Evolutionary conservation across 53 echinoderm and acorn worm species (phyloP).

Genomic region (Holothuria leucospilota): DNA sequence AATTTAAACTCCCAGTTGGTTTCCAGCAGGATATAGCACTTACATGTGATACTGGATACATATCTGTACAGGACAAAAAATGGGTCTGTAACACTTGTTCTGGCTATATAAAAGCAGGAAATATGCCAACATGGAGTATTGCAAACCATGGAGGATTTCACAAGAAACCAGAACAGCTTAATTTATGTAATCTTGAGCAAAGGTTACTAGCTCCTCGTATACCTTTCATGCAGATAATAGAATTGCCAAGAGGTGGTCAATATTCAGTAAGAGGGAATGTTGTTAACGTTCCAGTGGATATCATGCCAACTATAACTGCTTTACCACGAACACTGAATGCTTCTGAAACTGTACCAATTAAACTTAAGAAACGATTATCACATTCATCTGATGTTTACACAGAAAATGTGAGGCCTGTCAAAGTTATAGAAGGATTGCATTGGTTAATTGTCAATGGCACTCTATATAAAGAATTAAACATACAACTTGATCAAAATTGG

Average conservation of each 20-base stretch:
- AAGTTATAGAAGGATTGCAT: constrained; percentile 46
- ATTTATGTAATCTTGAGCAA: constrained; percentile 40
- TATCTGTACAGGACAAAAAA: constrained; percentile 27
- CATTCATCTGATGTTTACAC: constrained; percentile 9
- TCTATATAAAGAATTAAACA: constrained; percentile 32
- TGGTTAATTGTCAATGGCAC: constrained; percentile 44
- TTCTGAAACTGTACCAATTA: constrained; percentile 49
- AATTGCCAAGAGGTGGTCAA: constrained; percentile 59
- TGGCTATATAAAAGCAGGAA: not conserved
- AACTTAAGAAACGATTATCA: constrained; percentile 35
- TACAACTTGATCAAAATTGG: constrained; percentile 11
- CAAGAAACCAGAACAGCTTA: constrained; percentile 26
- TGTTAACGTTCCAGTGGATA: constrained; percentile 53
- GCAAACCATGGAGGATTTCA: constrained; percentile 47
- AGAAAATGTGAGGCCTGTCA: constrained; percentile 48
- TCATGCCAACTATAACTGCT: constrained; percentile 38
- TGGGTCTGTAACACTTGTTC: constrained; percentile 58
- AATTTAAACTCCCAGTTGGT: not conserved
- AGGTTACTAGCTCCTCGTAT: constrained; percentile 47
- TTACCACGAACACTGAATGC: constrained; percentile 37
- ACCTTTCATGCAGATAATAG: constrained; percentile 60
- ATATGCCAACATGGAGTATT: constrained; percentile 14
- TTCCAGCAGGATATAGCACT: not conserved
- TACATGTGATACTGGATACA: not conserved
- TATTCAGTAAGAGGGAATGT: constrained; percentile 47